A percentile compares a stretch with the other conserved stretches of the same genome.
These are phyloP conservation scores for Eurypyga helias DNA, from an alignment of 2,113 vertebrate species.

Conservation along the genomic window DNA sequence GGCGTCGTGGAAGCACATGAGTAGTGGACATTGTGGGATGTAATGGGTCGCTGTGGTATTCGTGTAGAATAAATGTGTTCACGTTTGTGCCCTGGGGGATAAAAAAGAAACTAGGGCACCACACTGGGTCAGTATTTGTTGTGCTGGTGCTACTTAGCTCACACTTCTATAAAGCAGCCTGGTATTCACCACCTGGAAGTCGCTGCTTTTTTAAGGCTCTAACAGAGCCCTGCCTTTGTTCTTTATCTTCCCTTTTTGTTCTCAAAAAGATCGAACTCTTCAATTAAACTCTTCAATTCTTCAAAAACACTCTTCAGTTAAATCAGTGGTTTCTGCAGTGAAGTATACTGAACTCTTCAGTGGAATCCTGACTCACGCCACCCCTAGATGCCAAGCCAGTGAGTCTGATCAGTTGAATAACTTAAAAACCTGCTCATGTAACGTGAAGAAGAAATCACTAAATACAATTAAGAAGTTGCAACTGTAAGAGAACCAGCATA, in stretches of 20 bases:
- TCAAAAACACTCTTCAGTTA: not conserved
- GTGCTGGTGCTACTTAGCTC: not conserved
- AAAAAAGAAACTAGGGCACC: not conserved
- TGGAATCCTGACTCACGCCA: not conserved
- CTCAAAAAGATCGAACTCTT: not conserved
- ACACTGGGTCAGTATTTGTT: not conserved
- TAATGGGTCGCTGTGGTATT: fast-evolving
- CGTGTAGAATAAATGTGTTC: fast-evolving
- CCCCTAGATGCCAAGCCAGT: not conserved
- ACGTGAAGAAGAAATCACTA: not conserved
- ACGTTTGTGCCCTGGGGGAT: not conserved
- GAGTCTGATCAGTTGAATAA: not conserved
- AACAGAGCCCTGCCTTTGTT: not conserved
- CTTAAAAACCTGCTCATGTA: not conserved
- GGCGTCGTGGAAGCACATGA: not conserved
- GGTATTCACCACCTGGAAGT: not conserved
- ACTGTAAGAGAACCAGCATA: not conserved
- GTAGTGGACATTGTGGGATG: not conserved
- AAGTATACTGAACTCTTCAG: not conserved
- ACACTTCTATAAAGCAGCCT: not conserved
- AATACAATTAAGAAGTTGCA: not conserved
- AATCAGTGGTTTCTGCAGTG: not conserved
- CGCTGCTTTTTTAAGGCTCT: not conserved
- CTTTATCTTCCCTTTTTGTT: not conserved
- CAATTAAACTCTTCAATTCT: fast-evolving